Evolutionary conservation across 1,140 invertebrate genomes (phyloP).

Genomic region (Orchesella cincta): DNA sequence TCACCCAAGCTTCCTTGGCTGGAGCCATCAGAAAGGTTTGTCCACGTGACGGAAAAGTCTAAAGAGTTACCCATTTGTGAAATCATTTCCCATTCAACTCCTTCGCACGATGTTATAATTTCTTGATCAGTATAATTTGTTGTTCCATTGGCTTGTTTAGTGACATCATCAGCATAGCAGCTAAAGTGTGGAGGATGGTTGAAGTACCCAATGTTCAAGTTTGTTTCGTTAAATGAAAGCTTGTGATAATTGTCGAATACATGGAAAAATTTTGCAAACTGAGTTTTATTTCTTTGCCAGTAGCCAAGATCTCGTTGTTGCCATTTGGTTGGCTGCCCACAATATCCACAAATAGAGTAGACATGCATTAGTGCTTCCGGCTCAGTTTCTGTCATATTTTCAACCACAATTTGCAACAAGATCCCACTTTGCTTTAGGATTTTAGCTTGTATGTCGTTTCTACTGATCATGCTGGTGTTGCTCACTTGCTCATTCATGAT

Average conservation of each 20-base stretch:
- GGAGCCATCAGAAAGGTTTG: constrained; percentile 18
- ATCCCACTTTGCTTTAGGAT: constrained; percentile 33
- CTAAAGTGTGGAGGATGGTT: constrained; percentile 39
- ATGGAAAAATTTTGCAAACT: constrained; percentile 34
- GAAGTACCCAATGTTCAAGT: constrained; percentile 37
- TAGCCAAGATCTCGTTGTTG: constrained; percentile 23
- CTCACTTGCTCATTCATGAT: neutral
- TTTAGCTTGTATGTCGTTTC: neutral
- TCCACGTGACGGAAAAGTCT: constrained; percentile 34
- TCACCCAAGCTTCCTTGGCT: neutral
- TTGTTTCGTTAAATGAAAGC: constrained; percentile 23
- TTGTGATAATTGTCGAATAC: constrained; percentile 30
- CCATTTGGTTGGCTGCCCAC: constrained; percentile 5
- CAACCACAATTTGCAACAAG: constrained; percentile 20
- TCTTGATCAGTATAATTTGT: neutral
- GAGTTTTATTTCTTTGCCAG: constrained; percentile 42
- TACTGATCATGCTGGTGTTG: neutral
- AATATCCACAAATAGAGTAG: constrained; percentile 37
- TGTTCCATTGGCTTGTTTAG: neutral
- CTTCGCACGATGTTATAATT: constrained; percentile 11
- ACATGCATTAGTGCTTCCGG: constrained; percentile 31
- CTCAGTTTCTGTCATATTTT: constrained; percentile 1
- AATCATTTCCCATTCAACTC: constrained; percentile 45
- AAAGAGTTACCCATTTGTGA: constrained; percentile 32
- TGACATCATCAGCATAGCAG: neutral